phyloP scores from a whole-genome alignment of 2,888 invertebrate species.

The Criorhina ranunculi region DNA sequence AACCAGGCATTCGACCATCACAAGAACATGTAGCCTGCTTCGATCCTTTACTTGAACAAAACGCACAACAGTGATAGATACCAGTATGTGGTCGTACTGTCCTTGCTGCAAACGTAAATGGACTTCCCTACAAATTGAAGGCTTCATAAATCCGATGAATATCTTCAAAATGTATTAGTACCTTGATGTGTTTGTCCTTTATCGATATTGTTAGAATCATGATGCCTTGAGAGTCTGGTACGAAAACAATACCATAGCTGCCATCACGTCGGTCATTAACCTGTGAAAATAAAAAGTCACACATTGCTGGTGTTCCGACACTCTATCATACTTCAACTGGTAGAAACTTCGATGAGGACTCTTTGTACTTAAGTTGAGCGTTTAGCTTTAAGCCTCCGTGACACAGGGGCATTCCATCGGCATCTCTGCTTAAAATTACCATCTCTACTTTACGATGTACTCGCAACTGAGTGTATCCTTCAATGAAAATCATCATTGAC shows the following conservation, averaged over 20 bases:
- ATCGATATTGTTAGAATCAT: constrained; percentile 87
- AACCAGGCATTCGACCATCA: constrained; percentile 90
- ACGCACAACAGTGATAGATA: constrained; percentile 92
- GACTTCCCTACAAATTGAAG: constrained; percentile 87
- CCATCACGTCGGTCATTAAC: constrained; percentile 88
- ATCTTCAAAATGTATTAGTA: constrained; percentile 79
- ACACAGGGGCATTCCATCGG: constrained; percentile 87
- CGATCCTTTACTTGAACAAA: constrained; percentile 91
- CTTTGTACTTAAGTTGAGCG: constrained; percentile 86
- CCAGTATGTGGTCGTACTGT: constrained; percentile 88
- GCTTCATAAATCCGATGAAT: constrained; percentile 9
- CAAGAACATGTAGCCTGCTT: constrained; percentile 90
- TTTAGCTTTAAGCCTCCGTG: constrained; percentile 88
- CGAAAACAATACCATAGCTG: constrained; percentile 87
- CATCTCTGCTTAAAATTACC: constrained; percentile 87
- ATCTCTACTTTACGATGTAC: constrained; percentile 88
- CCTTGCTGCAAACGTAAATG: constrained; percentile 88
- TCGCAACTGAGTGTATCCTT: constrained; percentile 85
- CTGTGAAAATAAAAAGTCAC: constrained; percentile 80
- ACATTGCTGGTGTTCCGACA: background rate
- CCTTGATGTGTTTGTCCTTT: constrained; percentile 88
- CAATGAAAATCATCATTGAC: constrained; percentile 81
- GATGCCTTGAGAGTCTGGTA: constrained; percentile 88
- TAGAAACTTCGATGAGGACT: constrained; percentile 85
- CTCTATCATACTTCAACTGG: constrained; percentile 84